Evolutionary conservation across 53 echinoderm and acorn worm genomes (phyloP).

Genomic region (Paelopatides confundens): DNA sequence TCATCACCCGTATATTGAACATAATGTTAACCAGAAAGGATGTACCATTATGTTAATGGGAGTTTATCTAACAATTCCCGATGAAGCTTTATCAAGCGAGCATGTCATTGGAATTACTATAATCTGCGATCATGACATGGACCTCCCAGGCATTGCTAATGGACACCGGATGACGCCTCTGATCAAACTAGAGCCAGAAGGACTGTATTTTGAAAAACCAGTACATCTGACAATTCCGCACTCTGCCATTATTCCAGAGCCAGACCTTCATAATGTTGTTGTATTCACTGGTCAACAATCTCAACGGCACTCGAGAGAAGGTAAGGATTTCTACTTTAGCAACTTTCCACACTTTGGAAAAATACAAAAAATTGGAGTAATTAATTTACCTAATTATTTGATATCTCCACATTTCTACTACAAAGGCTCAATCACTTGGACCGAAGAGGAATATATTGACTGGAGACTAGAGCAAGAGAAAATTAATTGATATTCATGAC

Average conservation of each 20-base stretch:
- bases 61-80: not conserved
- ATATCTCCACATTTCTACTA: not conserved
- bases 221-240: not conserved
- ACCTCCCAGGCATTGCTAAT: not conserved
- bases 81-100: not conserved
- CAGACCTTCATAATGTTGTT: not conserved
- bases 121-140: not conserved
- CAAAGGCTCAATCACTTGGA: not conserved
- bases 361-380: not conserved
- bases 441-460: not conserved
- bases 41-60: not conserved
- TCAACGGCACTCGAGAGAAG: not conserved
- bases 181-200: constrained; percentile 2
- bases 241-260: constrained; percentile 2
- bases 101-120: not conserved
- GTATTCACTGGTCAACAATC: not conserved
- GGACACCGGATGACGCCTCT: not conserved
- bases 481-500: not conserved
- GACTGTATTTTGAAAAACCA: not conserved
- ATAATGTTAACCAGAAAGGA: not conserved
- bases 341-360: too few species aligned
- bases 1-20: constrained; percentile 6
- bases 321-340: too few species aligned
- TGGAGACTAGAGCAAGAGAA: not conserved
- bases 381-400: not conserved